These are phyloP conservation scores for Psammodynastes pulverulentus DNA, from an alignment of 2,113 vertebrate species.

Conservation along the genomic window DNA sequence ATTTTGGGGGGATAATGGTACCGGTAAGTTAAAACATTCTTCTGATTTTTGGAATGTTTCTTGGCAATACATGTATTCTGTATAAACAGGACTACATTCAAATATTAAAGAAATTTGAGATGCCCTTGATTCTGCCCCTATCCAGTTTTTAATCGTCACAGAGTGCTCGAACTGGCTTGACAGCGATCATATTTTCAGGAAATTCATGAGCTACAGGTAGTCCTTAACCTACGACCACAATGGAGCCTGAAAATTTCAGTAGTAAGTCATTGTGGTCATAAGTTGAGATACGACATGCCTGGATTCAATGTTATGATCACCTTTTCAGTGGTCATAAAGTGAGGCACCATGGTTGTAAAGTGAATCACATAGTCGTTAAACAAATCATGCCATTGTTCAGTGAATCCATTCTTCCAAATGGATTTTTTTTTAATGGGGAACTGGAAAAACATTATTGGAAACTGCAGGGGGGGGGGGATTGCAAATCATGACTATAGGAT, in stretches of 20 bases:
- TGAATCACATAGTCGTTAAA: not conserved
- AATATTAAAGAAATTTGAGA: slow-evolving; percentile 59
- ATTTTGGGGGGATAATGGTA: slow-evolving; percentile 27
- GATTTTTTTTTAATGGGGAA: not conserved
- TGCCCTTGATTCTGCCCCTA: slow-evolving; percentile 27
- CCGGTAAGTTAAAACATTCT: slow-evolving; percentile 30
- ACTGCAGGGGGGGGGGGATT: not conserved
- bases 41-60: slow-evolving; percentile 44
- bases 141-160: not conserved
- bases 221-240: not conserved
- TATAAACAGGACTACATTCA: slow-evolving; percentile 48
- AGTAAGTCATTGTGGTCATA: not conserved
- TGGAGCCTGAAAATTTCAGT: not conserved
- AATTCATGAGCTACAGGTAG: not conserved
- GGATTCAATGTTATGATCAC: not conserved
- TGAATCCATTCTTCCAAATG: not conserved
- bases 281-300: not conserved
- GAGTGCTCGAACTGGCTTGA: not conserved
- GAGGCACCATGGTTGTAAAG: not conserved
- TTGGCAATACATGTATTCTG: slow-evolving; percentile 48
- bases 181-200: not conserved
- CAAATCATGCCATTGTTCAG: not conserved
- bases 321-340: not conserved
- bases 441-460: not conserved
- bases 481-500: not conserved